These are phyloP conservation scores for Tiliacea aurago DNA, from an alignment of 2,888 invertebrate genomes.

Conservation along the genomic window DNA sequence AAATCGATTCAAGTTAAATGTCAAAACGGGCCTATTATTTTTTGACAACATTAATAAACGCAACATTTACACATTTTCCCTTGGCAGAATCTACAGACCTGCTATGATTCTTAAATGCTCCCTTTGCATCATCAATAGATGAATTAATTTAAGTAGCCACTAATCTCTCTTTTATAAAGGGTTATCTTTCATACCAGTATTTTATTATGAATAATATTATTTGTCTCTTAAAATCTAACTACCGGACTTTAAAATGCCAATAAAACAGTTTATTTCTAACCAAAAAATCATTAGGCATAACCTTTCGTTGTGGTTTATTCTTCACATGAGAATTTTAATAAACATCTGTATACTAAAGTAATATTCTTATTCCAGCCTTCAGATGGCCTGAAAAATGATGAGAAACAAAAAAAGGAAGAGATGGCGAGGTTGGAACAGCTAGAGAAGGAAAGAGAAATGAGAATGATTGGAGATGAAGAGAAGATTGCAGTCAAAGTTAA, in stretches of 20 bases:
- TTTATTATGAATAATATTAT: not conserved
- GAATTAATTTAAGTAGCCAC: not conserved
- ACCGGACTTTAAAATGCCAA: not conserved
- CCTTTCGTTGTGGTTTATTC: not conserved
- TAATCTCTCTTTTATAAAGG: not conserved
- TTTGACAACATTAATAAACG: too few relatives aligned
- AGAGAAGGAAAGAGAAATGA: slow-evolving; percentile 93
- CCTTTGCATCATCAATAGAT: not conserved
- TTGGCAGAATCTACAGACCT: not conserved
- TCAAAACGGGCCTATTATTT: too few relatives aligned
- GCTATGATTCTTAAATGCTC: not conserved
- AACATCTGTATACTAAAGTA: not conserved
- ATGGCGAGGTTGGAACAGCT: slow-evolving; percentile 94
- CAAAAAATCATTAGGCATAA: not conserved
- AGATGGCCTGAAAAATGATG: slow-evolving; percentile 95
- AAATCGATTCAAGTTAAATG: too few relatives aligned
- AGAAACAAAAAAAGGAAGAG: slow-evolving; percentile 95
- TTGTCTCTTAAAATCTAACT: not conserved
- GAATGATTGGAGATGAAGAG: slow-evolving; percentile 93
- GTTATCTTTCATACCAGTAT: not conserved
- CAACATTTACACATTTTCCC: not conserved
- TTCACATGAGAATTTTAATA: too few relatives aligned
- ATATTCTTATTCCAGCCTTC: slow-evolving; percentile 89
- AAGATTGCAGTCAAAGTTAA: slow-evolving; percentile 67
- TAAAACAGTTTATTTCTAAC: not conserved